Evolutionary conservation across 2,113 vertebrate species (phyloP), one percentile per base, ranked within the genome.

Genomic region (Engraulis encrasicolus): DNA sequence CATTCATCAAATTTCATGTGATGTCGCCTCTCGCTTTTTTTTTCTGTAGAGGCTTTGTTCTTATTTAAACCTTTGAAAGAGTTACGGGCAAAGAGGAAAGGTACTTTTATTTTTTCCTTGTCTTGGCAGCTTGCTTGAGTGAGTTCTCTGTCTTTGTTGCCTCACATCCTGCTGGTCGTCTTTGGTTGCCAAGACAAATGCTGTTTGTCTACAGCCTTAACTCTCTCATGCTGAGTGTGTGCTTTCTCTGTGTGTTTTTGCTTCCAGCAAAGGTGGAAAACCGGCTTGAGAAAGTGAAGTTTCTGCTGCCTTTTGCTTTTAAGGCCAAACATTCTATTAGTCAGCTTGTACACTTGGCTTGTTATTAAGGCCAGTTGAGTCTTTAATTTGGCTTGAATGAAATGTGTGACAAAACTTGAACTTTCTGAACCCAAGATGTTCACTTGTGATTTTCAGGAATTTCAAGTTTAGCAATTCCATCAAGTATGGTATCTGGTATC

Each of bases 81-180:
- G 83, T 93, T 95, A 81, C 92, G 92, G 91, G 92, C 92, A 50
- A 95, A 93, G 86, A 93, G 94, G 91, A 94, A 90, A 94, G 95
- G 93, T 95, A 95, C 84, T 85, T 82, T 54, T 78, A 85, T 23
- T 38, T 20, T 89, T 71, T 90, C 71, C 71, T n/a, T 34, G 45
- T 15, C 38, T 61, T 36, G 15, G n/a, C 0, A 50, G 86, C 37
- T 36, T 78, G 82, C n/a, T n/a, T n/a, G n/a, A n/a, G n/a, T 87
- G 82, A 88, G 80, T 58, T 78, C 23, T 19, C 0, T 23, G 11
- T 19, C 48, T 50, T 37, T 20, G 27, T 54, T 71, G 50, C 37
- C 36, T 34, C n/a, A 18, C 2, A 48, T 27, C 49, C 20, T 80
- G 40, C 81, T 31, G 71, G 18, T 17, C 52, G 1, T 37, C 79